Conservation (phyloP, 2,888 invertebrate species). For the Dromius quadrimaculatus region DNA sequence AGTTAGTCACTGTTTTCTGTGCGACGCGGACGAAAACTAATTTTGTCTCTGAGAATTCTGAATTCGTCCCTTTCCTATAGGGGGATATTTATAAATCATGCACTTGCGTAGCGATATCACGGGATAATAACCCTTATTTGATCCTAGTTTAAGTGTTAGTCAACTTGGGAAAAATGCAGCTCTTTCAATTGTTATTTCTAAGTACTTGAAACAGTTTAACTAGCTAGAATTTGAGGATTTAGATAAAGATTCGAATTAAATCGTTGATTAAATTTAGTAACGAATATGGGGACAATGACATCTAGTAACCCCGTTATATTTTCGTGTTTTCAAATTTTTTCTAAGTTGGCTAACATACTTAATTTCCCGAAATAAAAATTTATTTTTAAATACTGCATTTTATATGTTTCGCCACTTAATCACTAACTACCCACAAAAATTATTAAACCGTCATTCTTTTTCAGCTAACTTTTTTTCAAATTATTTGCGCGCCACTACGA, state of each 20-base stretch:
- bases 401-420: too few relatives aligned
- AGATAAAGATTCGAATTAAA: too few relatives aligned
- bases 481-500: too few relatives aligned
- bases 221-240: not conserved
- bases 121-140: slow-evolving; percentile 19
- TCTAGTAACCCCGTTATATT: slow-evolving; percentile 42
- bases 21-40: slow-evolving; percentile 36
- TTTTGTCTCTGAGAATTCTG: slow-evolving; percentile 24
- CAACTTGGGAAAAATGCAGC: slow-evolving; percentile 15
- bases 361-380: slow-evolving; percentile 25
- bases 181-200: slow-evolving; percentile 21
- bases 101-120: not conserved
- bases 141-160: not conserved
- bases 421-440: too few relatives aligned
- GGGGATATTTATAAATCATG: slow-evolving; percentile 51
- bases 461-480: too few relatives aligned
- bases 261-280: slow-evolving; percentile 37
- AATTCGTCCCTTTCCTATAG: slow-evolving; percentile 43
- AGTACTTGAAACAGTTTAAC: slow-evolving; percentile 6
- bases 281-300: slow-evolving; percentile 42
- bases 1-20: slow-evolving; percentile 13
- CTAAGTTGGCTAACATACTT: slow-evolving; percentile 26
- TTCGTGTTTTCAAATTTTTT: slow-evolving; percentile 9
- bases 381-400: slow-evolving; percentile 4
- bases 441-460: too few relatives aligned